A percentile compares a stretch with the other conserved stretches of the same genome.
Evolutionary conservation across 2,797 vertebrate genomes (phyloP).

Genomic region (Leontopithecus rosalia): DNA sequence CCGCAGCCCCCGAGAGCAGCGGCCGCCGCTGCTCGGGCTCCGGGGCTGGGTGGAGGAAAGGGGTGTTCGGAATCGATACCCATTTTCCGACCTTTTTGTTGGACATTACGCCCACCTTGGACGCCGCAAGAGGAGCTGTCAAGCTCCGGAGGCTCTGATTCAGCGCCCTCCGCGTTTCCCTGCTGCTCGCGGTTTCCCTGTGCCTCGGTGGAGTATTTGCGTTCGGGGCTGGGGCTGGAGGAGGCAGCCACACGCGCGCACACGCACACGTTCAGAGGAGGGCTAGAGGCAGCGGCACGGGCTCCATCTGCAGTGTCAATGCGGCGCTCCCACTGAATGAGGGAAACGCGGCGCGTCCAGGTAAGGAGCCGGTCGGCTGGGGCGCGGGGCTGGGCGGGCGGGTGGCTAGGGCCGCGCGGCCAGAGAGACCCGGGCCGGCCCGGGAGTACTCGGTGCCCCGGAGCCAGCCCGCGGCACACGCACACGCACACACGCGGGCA

Average conservation of each 20-base stretch:
- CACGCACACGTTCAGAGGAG: conserved; percentile 77
- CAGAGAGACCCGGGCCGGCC: background rate
- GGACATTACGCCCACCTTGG: conserved; percentile 75
- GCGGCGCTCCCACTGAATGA: conserved; percentile 91
- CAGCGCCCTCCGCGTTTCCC: background rate
- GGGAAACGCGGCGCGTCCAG: conserved; percentile 89
- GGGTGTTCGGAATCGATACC: conserved; percentile 55
- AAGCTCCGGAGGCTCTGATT: conserved; percentile 70
- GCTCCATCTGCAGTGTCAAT: conserved; percentile 96
- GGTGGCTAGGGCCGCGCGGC: background rate
- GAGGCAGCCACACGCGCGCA: conserved; percentile 76
- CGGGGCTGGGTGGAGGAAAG: conserved; percentile 38
- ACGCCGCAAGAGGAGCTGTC: conserved; percentile 73
- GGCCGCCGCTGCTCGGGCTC: conserved; percentile 22
- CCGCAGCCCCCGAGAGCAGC: conserved; percentile 65
- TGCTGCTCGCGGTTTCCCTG: conserved; percentile 65
- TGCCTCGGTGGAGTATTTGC: conserved; percentile 88
- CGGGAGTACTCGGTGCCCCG: conserved; percentile 22
- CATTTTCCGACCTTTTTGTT: conserved; percentile 55
- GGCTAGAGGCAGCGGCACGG: conserved; percentile 74
- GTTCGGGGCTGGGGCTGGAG: conserved; percentile 79
- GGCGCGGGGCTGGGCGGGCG: background rate
- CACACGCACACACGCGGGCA: background rate
- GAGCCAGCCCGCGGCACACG: conserved; percentile 19
- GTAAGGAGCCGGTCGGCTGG: conserved; percentile 85